phyloP scores from a whole-genome alignment of 2,888 invertebrate genomes.

The Cetonia aurata region DNA sequence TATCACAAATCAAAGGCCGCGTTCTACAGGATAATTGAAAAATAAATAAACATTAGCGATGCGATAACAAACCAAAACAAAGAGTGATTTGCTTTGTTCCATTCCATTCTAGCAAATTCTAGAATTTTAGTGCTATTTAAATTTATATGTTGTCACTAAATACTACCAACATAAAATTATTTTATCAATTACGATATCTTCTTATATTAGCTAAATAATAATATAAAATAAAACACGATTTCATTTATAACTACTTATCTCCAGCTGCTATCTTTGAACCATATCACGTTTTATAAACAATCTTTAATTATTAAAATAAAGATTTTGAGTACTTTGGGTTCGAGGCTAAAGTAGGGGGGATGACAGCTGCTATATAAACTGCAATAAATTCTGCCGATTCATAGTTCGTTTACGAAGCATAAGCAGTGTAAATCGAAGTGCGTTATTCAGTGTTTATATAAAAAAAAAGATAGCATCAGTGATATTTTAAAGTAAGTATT shows the following conservation, averaged over 20 bases:
- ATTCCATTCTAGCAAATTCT: constrained; percentile 23
- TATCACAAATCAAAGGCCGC: too few species aligned
- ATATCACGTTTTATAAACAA: background rate
- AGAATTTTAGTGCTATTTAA: constrained; percentile 13
- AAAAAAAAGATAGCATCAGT: background rate
- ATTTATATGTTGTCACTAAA: constrained; percentile 8
- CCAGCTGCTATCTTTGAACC: background rate
- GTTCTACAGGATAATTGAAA: background rate
- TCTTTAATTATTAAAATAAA: constrained; percentile 1
- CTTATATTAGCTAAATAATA: background rate
- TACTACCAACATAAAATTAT: constrained; percentile 18
- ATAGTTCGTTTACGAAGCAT: background rate
- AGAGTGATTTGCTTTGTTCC: background rate
- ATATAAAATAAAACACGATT: background rate
- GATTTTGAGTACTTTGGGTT: constrained; percentile 49
- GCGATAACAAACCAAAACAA: constrained; percentile 10
- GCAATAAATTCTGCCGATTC: background rate
- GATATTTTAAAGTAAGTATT: constrained; percentile 22
- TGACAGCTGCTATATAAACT: constrained; percentile 54
- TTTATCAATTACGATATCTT: background rate
- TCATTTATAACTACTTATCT: background rate
- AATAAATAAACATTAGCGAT: background rate
- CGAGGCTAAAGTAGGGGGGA: constrained; percentile 55
- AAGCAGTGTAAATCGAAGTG: background rate
- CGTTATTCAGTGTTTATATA: constrained; percentile 17